Base-by-base conservation (phyloP, 2,113 vertebrate genomes). In the Cairina moschata region DNA sequence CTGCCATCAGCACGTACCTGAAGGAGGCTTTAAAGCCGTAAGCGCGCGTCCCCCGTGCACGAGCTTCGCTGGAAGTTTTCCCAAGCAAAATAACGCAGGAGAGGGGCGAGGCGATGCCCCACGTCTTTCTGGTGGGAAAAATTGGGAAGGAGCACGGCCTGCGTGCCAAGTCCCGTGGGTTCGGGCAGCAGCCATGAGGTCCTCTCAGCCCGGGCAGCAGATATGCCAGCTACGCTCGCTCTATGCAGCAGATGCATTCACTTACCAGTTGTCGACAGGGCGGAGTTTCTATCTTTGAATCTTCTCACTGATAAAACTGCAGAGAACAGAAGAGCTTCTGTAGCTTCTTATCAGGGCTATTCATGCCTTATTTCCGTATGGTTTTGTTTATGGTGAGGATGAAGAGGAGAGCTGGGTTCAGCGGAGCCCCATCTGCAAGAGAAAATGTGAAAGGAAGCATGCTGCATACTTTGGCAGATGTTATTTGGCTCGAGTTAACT, bases 11-110 rank as follows among this genome's bases (percentile, higher is more conserved):
- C 5, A 8, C 67, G 55, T 44, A 65, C 67, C 46, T 16, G 28
- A 31, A 62, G 14, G 28, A 56, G 32, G 13, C 2, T 72, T 54
- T 73, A 25, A 7, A 31, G 11, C 1, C 22, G 46, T 40, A 32
- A 44, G 15, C 32, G 5, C 1, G 22, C 40, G 28, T 0, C 32
- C 72, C 8, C 11, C 38, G 15, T 4, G 5, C 54, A 1, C 0
- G 42, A 72, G n/a, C 4, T 9, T 26, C 40, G 28, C 25, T 10
- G 10, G 22, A 17, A 67, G 42, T 42, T 17, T 67, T 67, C 36
- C 34, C 22, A 3, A 8, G 72, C 5, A 50, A 40, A 56, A 54
- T 3, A 52, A 56, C 13, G 1, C 56, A 22, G 25, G 22, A 46
- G 56, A 38, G 8, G 0, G 16, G 28, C 1, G 36, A 44, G 74